phyloP scores from a whole-genome alignment of 1,140 invertebrate species.

The Oryzaephilus surinamensis region DNA sequence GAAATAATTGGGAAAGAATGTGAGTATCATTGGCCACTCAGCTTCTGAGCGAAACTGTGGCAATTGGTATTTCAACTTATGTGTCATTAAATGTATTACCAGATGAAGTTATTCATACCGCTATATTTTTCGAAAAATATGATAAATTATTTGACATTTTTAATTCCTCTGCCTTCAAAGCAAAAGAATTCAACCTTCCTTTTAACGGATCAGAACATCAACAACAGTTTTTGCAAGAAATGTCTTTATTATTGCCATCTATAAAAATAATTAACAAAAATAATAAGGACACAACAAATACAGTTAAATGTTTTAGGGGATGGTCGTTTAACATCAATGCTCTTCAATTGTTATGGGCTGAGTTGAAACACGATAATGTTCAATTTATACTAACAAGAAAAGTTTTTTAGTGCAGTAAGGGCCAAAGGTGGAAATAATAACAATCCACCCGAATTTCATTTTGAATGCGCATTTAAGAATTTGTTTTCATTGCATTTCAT shows the following conservation, averaged over 20 bases:
- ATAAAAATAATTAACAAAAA: not conserved
- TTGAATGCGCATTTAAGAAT: too few species aligned
- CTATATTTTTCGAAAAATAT: not conserved
- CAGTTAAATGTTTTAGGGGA: not conserved
- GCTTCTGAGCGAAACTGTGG: constrained; percentile 22
- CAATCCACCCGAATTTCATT: too few species aligned
- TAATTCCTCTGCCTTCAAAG: not conserved
- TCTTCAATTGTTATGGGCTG: too few species aligned
- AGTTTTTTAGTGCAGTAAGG: too few species aligned
- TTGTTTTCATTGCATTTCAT: too few species aligned
- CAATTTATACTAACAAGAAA: too few species aligned
- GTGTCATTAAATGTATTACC: not conserved
- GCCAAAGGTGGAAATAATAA: too few species aligned
- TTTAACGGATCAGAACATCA: not conserved
- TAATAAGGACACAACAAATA: not conserved
- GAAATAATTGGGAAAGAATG: constrained; percentile 20
- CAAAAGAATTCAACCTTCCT: not conserved
- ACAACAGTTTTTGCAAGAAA: not conserved
- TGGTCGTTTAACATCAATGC: too few species aligned
- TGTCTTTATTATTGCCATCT: not conserved
- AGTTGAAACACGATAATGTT: too few species aligned
- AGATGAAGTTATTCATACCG: not conserved
- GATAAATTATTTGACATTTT: constrained; percentile 2
- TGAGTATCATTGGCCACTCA: constrained; percentile 24
- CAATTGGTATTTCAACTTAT: constrained; percentile 13